These are phyloP conservation scores for Drosophila nigricruria DNA, from an alignment of 2,888 invertebrate species.

Conservation along the genomic window DNA sequence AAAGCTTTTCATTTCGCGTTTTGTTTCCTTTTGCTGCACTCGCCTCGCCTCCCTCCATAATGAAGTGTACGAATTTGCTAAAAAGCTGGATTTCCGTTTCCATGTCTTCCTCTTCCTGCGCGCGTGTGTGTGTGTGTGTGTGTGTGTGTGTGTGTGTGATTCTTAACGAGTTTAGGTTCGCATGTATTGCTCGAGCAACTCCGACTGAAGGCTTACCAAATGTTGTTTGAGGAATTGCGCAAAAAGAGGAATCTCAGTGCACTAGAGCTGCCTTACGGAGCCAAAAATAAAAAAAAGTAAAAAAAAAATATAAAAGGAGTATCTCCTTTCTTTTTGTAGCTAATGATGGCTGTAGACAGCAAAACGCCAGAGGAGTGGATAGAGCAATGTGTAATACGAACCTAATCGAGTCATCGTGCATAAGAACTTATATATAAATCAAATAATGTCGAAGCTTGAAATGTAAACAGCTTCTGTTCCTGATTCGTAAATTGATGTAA, in stretches of 20 bases:
- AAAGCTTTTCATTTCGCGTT: slow-evolving; percentile 70
- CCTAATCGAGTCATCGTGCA: slow-evolving; percentile 36
- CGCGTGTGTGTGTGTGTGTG: slow-evolving; percentile 14
- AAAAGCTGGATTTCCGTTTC: slow-evolving; percentile 69
- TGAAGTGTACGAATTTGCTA: slow-evolving; percentile 69
- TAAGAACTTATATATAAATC: slow-evolving; percentile 3
- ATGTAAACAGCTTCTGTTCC: not conserved
- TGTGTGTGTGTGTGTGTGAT: slow-evolving; percentile 31
- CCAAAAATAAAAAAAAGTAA: slow-evolving; percentile 12
- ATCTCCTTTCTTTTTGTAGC: slow-evolving; percentile 8
- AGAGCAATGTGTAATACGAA: slow-evolving; percentile 24
- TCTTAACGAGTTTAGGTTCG: slow-evolving; percentile 61
- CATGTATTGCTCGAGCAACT: slow-evolving; percentile 39
- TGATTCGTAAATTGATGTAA: not conserved
- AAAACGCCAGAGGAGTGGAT: not conserved
- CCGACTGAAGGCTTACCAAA: slow-evolving; percentile 51
- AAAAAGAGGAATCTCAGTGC: slow-evolving; percentile 25
- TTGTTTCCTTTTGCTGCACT: slow-evolving; percentile 46
- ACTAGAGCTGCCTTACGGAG: slow-evolving; percentile 11
- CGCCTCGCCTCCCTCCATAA: slow-evolving; percentile 31
- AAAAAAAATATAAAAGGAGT: slow-evolving; percentile 2
- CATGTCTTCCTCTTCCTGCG: slow-evolving; percentile 57
- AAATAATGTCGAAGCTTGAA: not conserved
- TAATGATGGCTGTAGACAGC: slow-evolving; percentile 33
- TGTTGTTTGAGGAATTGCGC: slow-evolving; percentile 42